Base-by-base conservation (phyloP, 2,113 vertebrate genomes). In the Arenaria interpres region DNA sequence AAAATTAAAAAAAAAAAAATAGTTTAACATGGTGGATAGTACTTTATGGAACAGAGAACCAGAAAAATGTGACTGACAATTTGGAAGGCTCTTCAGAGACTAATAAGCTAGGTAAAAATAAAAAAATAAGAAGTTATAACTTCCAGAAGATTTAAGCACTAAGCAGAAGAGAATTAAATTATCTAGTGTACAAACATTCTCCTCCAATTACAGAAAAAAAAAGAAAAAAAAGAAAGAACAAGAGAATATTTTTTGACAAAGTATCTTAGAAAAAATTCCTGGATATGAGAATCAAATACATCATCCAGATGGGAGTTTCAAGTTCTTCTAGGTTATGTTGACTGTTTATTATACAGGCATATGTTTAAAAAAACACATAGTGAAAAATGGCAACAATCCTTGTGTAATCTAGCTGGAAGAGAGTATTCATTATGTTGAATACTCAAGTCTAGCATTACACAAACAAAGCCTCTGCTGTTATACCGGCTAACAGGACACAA, bases 381-480 rank as follows among this genome's bases (percentile, higher is more conserved):
- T 93, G 88, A 95, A 86, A 94, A 93, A 84, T 30, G 7, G 37
- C 72, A 95, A 74, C 35, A 39, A 80, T 90, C 50, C 32, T 82
- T 78, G 39, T 32, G 8, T 75, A 94, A 95, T 85, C 59, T 71
- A 88, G 78, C 46, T 94, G 74, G 54, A 78, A 82, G 87, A 96
- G 80, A 78, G 69, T 78, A 66, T 94, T 85, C 62, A 76, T 91
- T 72, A 79, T 48, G 74, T 79, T 82, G 85, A 91, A 66, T 41
- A 62, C 81, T 94, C 45, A 45, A 89, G 85, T 60, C 48, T 88
- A 85, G 59, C 33, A 4, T 94, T 62, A 56, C 88, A 71, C 74
- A 88, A 89, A 95, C 89, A 96, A 90, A 90, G 85, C 54, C 14
- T 0, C 78, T 85, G 71, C 64, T 94, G 92, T 91, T 92, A 76